Evolutionary conservation across 2,113 vertebrate species (phyloP).

Genomic region (Alouatta palliata): DNA sequence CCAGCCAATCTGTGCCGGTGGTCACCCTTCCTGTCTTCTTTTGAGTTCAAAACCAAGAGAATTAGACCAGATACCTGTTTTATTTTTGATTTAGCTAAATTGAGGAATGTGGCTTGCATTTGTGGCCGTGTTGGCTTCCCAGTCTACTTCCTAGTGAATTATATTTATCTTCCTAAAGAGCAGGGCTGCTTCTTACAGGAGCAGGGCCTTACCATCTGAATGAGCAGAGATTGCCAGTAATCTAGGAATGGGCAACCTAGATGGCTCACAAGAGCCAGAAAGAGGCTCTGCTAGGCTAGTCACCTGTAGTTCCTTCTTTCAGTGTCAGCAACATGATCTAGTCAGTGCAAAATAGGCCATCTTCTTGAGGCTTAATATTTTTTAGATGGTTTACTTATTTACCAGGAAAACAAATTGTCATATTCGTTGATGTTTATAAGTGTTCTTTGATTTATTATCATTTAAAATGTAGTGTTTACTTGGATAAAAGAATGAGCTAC

Average conservation of each 20-base stretch:
- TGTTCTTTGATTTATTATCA: neutral
- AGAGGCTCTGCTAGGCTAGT: neutral
- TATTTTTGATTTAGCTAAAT: neutral
- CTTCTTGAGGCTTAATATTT: neutral
- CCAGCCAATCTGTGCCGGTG: neutral
- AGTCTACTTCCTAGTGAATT: neutral
- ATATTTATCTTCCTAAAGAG: neutral
- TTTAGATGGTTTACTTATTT: conserved; percentile 10
- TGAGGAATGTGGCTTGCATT: neutral
- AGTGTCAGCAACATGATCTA: neutral
- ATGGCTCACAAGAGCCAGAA: neutral
- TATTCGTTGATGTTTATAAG: neutral
- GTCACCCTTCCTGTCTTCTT: neutral
- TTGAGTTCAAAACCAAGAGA: neutral
- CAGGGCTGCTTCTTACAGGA: neutral
- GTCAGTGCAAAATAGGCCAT: neutral
- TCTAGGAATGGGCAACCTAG: too few relatives aligned
- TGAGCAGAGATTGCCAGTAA: neutral
- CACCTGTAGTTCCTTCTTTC: neutral
- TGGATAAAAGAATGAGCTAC: neutral
- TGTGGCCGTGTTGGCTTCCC: neutral
- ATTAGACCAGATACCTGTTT: neutral
- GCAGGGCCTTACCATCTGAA: neutral
- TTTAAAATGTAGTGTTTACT: neutral
- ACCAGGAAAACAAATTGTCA: neutral